Evolutionary conservation across 1,140 invertebrate species (phyloP), one percentile per base, ranked within the genome.

Genomic region (Schlechtendalia chinensis): DNA sequence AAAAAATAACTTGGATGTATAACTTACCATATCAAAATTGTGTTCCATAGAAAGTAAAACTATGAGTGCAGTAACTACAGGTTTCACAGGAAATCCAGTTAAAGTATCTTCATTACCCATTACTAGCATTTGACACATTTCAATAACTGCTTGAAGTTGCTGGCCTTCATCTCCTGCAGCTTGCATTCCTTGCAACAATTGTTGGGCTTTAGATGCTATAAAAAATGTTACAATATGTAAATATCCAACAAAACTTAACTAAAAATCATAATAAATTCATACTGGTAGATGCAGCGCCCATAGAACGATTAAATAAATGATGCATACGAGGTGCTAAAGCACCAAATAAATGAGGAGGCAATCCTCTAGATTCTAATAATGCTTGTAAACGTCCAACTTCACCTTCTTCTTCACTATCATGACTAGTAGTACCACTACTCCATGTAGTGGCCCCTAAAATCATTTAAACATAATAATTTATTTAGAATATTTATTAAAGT

Each of bases 31-130:
- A 86, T 99, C 98, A 88, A 99, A 99, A 88, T 99, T 99, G 85
- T 98, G 96, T 84, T 97, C 95, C 89, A 96, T 95, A 39, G 93
- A 91, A 3, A 97, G 89, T 47, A 97, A 86, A 84, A 90, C 92
- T 59, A 96, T 95, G 4, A 99, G 90, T 4, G 96, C 96, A 16
- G 97, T 96, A 17, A 99, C 96, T 17, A 98, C 96, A 87, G 98
- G 96, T 84, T 98, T 96, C 0, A 99, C 94, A 0, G 97, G 97
- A 86, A 99, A 98, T 27, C 97, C 97, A 39, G 96, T 95, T 16
- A 99, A 88, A 1, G 96, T 99, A 85, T 99, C 98, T 88, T 99
- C 98, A 86, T 99, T 99, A 74, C 98, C 97, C 96, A 99, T 98
- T 1, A 99, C 96, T 47, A 99, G 88, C 85, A 99, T 91, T 88